Base-by-base conservation (phyloP, 2,113 vertebrate genomes). In the Brachionichthys hirsutus region DNA sequence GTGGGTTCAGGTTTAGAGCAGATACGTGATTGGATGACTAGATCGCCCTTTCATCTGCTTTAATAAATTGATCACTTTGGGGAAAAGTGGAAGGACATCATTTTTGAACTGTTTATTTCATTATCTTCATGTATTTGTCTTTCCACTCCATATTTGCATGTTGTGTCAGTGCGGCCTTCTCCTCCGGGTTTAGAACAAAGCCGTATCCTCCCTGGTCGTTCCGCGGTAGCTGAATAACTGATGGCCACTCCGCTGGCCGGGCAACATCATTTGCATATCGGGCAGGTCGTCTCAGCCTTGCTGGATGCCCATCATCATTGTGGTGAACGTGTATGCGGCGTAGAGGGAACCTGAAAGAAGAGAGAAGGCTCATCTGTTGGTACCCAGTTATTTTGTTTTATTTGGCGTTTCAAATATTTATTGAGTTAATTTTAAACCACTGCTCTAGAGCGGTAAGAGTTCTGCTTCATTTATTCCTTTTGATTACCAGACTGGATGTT, bases 101-200 rank as follows among this genome's bases (percentile, higher is more conserved):
- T 1, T 6, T 30, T 30, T 30, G 24, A 4, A 30, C 24, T 6
- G 10, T 38, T 38, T 38, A 38, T 38, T 38, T 38, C 12, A 38
- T 12, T 38, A 10, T 10, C 36, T 12, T 38, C 3, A 9, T 35
- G 20, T 44, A 55, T 85, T 84, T 73, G 63, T 72, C 48, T 83
- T 85, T 88, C 67, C 73, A 67, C 35, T 47, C 36, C 6, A 24
- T 51, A 84, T 91, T 89, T 89, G 88, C 84, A 83, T 87, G 42
- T 75, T 3, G 35, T 61, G 60, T 64, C 49, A 70, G 19, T 67
- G 54, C 9, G n/a, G 45, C 34, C 68, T 54, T 45, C 41, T 41
- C 59, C 51, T 58, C 30, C 36, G 6, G 40, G 88, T 86, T 87
- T 83, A 30, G 24, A 30, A 30, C 24, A 30, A 30, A 30, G 24